phyloP scores from a whole-genome alignment of 2,113 vertebrate genomes.

The Emydura subglobosa region DNA sequence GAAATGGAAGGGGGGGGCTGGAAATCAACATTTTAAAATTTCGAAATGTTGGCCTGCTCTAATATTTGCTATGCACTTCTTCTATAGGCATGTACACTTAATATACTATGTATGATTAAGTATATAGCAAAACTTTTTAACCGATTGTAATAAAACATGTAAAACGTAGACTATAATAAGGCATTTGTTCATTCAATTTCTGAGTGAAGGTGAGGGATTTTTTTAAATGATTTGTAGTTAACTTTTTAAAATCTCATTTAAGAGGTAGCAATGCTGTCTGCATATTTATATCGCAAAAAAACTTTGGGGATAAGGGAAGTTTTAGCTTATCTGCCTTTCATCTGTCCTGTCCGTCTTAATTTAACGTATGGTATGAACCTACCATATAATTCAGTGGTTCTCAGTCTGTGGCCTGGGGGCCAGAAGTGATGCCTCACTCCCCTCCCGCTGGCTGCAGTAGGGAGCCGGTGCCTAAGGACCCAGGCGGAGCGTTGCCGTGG shows the following conservation, averaged over 20 bases:
- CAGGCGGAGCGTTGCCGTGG: too few relatives aligned
- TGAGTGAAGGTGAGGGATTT: not conserved
- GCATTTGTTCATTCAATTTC: not conserved
- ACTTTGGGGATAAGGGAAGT: not conserved
- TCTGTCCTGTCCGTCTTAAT: not conserved
- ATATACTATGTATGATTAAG: not conserved
- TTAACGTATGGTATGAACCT: not conserved
- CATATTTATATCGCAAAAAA: not conserved
- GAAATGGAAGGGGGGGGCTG: fast-evolving
- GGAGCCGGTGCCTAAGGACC: too few relatives aligned
- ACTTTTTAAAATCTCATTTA: not conserved
- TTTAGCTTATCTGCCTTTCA: not conserved
- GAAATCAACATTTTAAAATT: not conserved
- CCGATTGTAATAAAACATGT: not conserved
- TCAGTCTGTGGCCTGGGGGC: too few relatives aligned
- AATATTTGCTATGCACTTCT: not conserved
- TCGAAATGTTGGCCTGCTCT: not conserved
- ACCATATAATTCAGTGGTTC: not conserved
- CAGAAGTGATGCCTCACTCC: too few relatives aligned
- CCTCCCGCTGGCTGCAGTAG: too few relatives aligned
- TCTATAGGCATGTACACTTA: not conserved
- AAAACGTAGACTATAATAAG: not conserved
- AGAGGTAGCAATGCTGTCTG: not conserved
- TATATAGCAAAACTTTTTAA: not conserved
- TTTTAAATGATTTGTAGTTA: not conserved